Evolutionary conservation across 1,140 invertebrate species (phyloP).

Genomic region (Penaeus japonicus): DNA sequence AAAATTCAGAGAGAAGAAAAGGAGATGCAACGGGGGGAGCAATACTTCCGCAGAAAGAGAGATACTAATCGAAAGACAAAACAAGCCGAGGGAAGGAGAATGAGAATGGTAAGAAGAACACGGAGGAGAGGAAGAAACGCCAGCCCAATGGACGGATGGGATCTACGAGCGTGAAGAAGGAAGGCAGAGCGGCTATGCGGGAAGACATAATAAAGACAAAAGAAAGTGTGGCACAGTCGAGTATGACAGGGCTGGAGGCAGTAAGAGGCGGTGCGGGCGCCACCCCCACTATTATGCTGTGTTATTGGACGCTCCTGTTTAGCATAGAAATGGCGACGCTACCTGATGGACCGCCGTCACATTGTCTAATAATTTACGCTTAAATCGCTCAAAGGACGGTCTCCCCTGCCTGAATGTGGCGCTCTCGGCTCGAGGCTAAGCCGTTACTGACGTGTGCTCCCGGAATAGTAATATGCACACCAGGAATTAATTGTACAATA

Average conservation of each 20-base stretch:
- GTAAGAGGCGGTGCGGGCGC: conserved; percentile 34
- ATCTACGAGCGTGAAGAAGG: not conserved
- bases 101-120: not conserved
- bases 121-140: not conserved
- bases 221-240: too few species aligned
- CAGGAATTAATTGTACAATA: conserved; percentile 54
- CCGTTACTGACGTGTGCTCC: conserved; percentile 52
- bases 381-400: conserved; percentile 56
- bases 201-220: not conserved
- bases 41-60: not conserved
- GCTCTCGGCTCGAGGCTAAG: conserved; percentile 38
- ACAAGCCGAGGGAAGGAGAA: not conserved
- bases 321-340: conserved; percentile 55
- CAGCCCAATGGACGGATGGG: too few species aligned
- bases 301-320: conserved; percentile 56
- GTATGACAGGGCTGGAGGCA: conserved; percentile 31
- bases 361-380: conserved; percentile 57
- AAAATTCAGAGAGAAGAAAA: not conserved
- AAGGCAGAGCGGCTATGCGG: conserved; percentile 3
- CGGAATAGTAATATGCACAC: conserved; percentile 53
- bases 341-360: conserved; percentile 57
- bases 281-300: conserved; percentile 54
- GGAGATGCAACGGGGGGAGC: too few species aligned
- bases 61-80: not conserved
- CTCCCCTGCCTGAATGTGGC: conserved; percentile 49